Conservation (phyloP, 2,888 invertebrate species). For the Orthosia cruda region DNA sequence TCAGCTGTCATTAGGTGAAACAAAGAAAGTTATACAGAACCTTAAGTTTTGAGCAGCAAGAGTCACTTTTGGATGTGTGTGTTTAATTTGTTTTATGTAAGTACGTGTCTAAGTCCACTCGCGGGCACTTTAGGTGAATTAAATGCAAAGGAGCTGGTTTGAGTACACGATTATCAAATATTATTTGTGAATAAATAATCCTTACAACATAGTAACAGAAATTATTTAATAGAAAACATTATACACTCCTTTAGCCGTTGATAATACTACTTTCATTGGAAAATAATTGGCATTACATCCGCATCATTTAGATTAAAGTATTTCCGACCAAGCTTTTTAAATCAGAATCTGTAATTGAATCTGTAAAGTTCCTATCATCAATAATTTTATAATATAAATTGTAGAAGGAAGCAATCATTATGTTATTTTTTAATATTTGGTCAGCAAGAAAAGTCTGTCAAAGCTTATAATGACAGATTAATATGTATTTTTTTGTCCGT, state of each 20-base stretch:
- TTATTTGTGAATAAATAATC: constrained; percentile 2
- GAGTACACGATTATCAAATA: constrained; percentile 26
- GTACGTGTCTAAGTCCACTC: constrained; percentile 48
- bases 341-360: neutral
- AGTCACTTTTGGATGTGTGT: constrained; percentile 20
- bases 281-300: neutral
- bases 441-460: no score
- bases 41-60: constrained; percentile 20
- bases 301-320: neutral
- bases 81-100: constrained; percentile 53
- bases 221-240: neutral
- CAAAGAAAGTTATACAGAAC: constrained; percentile 38
- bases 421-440: no score
- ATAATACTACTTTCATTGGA: neutral
- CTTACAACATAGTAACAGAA: neutral
- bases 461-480: no score
- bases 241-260: no score
- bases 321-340: neutral
- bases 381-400: no score
- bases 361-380: no score
- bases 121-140: constrained; percentile 46
- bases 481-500: no score
- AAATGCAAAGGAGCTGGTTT: constrained; percentile 35
- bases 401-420: no score
- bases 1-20: constrained; percentile 59